phyloP scores from a whole-genome alignment of 64 coral and sea anemone species.

The Pachyseris speciosa region DNA sequence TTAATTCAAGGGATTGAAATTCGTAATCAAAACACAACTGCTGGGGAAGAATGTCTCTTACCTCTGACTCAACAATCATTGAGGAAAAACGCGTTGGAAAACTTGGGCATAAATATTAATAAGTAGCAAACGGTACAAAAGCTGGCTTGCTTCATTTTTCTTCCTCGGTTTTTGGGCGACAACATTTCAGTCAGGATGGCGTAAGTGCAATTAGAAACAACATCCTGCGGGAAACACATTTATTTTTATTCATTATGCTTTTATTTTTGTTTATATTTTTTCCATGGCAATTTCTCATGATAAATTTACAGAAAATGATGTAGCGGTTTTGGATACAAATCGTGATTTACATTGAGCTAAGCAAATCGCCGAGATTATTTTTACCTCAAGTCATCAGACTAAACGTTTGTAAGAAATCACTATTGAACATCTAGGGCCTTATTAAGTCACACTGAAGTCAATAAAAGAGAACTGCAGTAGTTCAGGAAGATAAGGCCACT shows the following conservation, averaged over 20 bases:
- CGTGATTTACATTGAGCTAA: not conserved
- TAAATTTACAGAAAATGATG: not conserved
- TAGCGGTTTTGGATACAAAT: not conserved
- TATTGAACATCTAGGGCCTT: not conserved
- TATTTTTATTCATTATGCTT: not conserved
- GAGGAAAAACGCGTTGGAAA: too few relatives aligned
- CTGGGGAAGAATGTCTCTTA: too few relatives aligned
- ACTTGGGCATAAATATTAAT: too few relatives aligned
- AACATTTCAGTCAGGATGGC: too few relatives aligned
- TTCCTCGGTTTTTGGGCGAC: too few relatives aligned
- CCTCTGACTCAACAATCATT: too few relatives aligned
- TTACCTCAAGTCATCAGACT: not conserved
- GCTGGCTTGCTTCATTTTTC: too few relatives aligned
- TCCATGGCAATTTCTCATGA: not conserved
- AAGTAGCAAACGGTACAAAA: too few relatives aligned
- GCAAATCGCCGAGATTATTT: not conserved
- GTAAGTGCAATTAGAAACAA: too few relatives aligned
- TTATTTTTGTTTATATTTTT: not conserved
- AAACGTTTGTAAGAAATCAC: not conserved
- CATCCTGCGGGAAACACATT: not conserved
- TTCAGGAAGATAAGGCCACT: not conserved
- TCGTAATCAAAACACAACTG: too few relatives aligned
- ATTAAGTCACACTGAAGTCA: not conserved
- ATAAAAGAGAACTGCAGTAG: not conserved
- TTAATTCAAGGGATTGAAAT: too few relatives aligned